Percentiles rank a stretch among this genome's conserved stretches.
Conservation (phyloP, 1,140 invertebrate species). For the Chymomyza costata region DNA sequence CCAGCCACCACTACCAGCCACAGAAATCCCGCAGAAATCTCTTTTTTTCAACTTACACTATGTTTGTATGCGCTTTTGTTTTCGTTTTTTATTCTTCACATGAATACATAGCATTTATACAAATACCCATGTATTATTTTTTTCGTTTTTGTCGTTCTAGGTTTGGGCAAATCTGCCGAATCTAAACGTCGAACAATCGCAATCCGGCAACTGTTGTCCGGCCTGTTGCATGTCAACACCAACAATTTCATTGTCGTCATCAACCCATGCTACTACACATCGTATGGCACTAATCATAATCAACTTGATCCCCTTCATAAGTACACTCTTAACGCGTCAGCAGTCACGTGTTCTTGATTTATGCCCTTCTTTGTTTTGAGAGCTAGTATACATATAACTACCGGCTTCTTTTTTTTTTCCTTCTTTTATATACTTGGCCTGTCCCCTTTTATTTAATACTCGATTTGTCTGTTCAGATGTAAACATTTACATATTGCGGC, state of each 20-base stretch:
- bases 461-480: too few species aligned
- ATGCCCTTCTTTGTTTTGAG: constrained; percentile 55
- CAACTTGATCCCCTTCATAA: constrained; percentile 4
- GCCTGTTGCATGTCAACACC: constrained; percentile 68
- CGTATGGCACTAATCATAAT: constrained; percentile 12
- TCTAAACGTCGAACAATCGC: too few species aligned
- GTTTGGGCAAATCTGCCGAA: too few species aligned
- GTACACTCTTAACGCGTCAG: constrained; percentile 36
- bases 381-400: too few species aligned
- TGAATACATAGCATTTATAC: too few species aligned
- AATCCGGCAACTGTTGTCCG: too few species aligned
- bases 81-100: constrained; percentile 13
- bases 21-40: constrained; percentile 45
- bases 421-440: constrained; percentile 18
- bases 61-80: constrained; percentile 47
- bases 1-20: constrained; percentile 1
- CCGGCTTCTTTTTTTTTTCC: too few species aligned
- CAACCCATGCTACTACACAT: constrained; percentile 10
- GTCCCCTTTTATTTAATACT: constrained; percentile 46
- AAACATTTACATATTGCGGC: too few species aligned
- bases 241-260: constrained; percentile 64
- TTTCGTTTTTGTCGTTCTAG: too few species aligned
- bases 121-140: too few species aligned
- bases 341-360: constrained; percentile 62
- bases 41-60: constrained; percentile 27